Evolutionary conservation across 2,113 vertebrate species (phyloP).

Genomic region (Gallinago paraguaiae): DNA sequence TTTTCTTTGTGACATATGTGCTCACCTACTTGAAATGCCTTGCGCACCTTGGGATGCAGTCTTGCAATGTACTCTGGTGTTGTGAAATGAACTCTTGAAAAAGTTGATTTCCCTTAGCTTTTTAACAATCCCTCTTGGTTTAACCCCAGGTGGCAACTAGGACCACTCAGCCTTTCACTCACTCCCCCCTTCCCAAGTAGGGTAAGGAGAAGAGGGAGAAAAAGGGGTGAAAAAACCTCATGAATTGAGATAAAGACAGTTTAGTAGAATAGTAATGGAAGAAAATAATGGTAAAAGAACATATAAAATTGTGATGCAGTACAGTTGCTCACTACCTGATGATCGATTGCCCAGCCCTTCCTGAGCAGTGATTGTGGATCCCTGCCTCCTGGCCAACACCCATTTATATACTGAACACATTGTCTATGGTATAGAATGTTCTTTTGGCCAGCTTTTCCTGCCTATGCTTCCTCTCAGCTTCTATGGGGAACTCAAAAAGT

Average conservation of each 20-base stretch:
- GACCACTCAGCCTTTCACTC: neutral
- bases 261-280: neutral
- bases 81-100: neutral
- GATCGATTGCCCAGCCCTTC: neutral
- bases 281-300: neutral
- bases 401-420: neutral
- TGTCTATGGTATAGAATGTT: neutral
- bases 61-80: neutral
- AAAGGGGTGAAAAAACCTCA: neutral
- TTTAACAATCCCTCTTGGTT: neutral
- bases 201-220: neutral
- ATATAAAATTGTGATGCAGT: neutral
- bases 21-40: neutral
- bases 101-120: neutral
- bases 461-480: neutral
- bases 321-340: neutral
- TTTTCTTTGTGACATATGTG: neutral
- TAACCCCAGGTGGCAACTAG: neutral
- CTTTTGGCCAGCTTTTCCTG: neutral
- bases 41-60: neutral
- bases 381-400: neutral
- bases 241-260: neutral
- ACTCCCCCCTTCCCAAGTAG: neutral
- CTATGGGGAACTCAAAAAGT: neutral
- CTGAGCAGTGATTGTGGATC: neutral